Conservation (phyloP, 35 echinoderm and acorn worm species). For the Stichopus chloronotus region DNA sequence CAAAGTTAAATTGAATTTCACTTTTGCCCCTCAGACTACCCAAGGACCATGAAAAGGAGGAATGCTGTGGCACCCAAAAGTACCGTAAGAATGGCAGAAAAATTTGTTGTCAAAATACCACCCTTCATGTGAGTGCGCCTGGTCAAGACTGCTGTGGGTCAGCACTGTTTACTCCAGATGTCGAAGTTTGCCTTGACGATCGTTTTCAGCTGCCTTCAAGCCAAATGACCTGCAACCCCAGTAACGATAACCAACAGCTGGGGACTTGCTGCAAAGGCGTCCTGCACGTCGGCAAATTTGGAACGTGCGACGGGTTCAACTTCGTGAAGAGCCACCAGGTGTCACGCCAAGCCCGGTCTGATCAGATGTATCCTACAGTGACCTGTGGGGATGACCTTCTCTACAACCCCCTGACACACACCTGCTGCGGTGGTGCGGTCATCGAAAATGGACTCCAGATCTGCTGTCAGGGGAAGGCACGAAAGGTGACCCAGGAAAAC, state of each 20-base stretch:
- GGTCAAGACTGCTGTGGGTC: conserved; percentile 19
- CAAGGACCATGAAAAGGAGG: not conserved
- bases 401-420: not conserved
- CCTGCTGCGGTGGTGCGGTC: conserved; percentile 2
- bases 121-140: conserved; percentile 10
- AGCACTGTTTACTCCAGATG: not conserved
- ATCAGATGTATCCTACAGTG: not conserved
- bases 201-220: not conserved
- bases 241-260: not conserved
- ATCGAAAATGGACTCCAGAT: not conserved
- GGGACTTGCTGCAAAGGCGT: conserved; percentile 29
- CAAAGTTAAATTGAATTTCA: not conserved
- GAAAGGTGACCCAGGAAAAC: not conserved
- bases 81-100: not conserved
- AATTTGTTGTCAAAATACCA: not conserved
- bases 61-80: conserved; percentile 18
- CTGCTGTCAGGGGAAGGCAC: conserved; percentile 2
- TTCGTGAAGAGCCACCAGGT: not conserved
- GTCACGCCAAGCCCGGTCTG: not conserved
- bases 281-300: not conserved
- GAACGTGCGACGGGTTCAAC: conserved; percentile 1
- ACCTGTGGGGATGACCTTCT: not conserved
- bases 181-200: not conserved
- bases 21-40: not conserved
- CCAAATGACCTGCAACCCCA: not conserved